phyloP scores from a whole-genome alignment of 1,140 invertebrate genomes.

The Andricus grossulariae region DNA sequence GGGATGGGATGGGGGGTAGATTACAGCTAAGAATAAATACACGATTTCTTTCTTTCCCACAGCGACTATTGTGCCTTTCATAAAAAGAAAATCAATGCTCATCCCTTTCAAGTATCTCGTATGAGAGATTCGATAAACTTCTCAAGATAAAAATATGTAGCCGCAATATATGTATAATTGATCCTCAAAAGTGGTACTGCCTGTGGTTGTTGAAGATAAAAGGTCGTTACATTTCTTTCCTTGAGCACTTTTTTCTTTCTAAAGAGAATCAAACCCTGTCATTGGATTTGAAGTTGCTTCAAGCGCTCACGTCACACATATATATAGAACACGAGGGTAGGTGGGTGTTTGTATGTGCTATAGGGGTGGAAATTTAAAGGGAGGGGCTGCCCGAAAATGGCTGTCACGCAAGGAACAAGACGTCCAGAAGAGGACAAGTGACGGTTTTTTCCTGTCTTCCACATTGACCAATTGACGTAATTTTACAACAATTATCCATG shows the following conservation, averaged over 20 bases:
- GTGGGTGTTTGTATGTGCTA: constrained; percentile 55
- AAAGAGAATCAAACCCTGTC: constrained; percentile 18
- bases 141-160: neutral
- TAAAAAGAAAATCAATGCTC: constrained; percentile 30
- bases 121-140: neutral
- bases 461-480: constrained; percentile 25
- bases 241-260: constrained; percentile 14
- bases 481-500: constrained; percentile 25
- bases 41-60: constrained; percentile 2
- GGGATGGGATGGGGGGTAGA: too few species aligned
- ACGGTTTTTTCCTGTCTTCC: constrained; percentile 48
- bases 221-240: neutral
- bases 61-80: constrained; percentile 18
- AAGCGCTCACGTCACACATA: constrained; percentile 55
- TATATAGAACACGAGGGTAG: constrained; percentile 44
- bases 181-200: neutral
- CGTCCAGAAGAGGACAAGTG: constrained; percentile 51
- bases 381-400: constrained; percentile 60
- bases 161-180: too few species aligned
- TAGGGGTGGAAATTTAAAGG: constrained; percentile 54
- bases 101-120: constrained; percentile 21
- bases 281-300: constrained; percentile 47
- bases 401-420: constrained; percentile 56
- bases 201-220: neutral
- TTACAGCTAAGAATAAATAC: constrained; percentile 33